Conservation (phyloP, 2,113 vertebrate genomes). For the Cinclus cinclus region DNA sequence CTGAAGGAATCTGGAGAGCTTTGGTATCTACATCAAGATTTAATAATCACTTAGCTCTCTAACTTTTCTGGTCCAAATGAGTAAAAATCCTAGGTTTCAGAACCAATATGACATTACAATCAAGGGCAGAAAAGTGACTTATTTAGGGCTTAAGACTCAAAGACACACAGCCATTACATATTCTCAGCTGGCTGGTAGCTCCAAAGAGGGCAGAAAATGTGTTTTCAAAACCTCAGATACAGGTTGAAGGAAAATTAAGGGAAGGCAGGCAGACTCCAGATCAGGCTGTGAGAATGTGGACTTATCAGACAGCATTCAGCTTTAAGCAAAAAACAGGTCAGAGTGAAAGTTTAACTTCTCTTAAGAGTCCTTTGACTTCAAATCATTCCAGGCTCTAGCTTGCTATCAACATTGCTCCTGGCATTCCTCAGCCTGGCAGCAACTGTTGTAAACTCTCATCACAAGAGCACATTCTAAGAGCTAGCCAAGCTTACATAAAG, state of each 20-base stretch:
- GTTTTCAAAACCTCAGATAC: background rate
- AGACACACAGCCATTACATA: background rate
- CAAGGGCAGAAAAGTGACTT: background rate
- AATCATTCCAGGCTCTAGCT: background rate
- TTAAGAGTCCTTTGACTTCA: background rate
- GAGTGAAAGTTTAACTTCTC: background rate
- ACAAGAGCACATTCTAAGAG: background rate
- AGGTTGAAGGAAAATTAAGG: background rate
- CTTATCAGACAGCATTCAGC: background rate
- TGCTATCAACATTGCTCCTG: background rate
- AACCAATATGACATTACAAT: background rate
- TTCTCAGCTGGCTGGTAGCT: background rate
- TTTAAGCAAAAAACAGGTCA: background rate
- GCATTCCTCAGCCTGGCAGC: background rate
- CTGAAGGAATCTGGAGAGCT: background rate
- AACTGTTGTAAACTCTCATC: background rate
- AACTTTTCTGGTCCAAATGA: background rate
- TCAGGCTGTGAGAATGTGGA: background rate
- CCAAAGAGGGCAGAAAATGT: background rate
- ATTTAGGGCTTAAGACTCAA: background rate
- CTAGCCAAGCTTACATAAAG: slow-evolving; percentile 2
- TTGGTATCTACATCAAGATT: background rate
- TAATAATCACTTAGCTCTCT: background rate
- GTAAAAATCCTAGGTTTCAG: background rate
- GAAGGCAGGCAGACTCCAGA: background rate